Percentiles rank a stretch among this genome's conserved stretches.
phyloP scores from a whole-genome alignment of 2,888 invertebrate genomes.

The Lasiommata megera region DNA sequence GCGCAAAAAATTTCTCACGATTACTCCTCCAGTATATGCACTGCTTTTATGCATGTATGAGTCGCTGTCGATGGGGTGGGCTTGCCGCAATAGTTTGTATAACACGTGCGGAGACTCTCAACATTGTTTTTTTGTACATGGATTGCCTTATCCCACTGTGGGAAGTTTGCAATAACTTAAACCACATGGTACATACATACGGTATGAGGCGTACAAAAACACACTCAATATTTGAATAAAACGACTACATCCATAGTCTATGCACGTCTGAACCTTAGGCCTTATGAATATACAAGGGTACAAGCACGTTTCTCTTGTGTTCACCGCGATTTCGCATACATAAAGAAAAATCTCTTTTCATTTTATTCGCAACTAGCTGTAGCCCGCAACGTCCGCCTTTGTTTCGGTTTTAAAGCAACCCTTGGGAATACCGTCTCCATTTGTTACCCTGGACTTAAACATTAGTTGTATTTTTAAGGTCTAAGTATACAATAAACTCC shows the following conservation, averaged over 20 bases:
- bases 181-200: background rate
- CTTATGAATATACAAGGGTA: background rate
- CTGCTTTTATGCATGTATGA: too few relatives aligned
- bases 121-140: background rate
- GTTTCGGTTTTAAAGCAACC: too few relatives aligned
- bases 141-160: background rate
- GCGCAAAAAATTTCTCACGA: too few relatives aligned
- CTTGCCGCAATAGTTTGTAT: too few relatives aligned
- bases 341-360: background rate
- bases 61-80: too few relatives aligned
- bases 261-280: background rate
- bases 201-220: background rate
- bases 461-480: too few relatives aligned
- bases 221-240: background rate
- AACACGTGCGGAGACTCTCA: background rate
- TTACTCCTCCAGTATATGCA: too few relatives aligned
- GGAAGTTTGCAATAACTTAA: background rate
- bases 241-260: background rate
- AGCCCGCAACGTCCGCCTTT: too few relatives aligned
- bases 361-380: too few relatives aligned
- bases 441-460: too few relatives aligned
- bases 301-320: background rate
- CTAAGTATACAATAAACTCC: too few relatives aligned
- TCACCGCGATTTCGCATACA: background rate
- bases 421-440: too few relatives aligned